Percentiles rank a stretch among this genome's conserved stretches.
phyloP scores from a whole-genome alignment of 2,113 vertebrate genomes.

The Oreocharis arfaki region DNA sequence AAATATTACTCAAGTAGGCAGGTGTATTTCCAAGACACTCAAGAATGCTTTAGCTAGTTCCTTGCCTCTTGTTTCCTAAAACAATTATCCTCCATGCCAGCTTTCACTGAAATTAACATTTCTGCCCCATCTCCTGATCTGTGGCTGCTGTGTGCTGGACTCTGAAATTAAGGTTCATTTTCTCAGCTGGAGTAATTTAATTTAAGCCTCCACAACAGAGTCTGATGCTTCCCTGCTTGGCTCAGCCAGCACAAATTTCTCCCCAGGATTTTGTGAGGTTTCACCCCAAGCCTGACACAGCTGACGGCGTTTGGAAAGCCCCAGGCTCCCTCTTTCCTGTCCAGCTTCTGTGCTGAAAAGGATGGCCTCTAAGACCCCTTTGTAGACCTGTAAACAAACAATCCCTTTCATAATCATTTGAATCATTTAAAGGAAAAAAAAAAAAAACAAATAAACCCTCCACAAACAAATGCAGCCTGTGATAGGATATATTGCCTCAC shows the following conservation, averaged over 20 bases:
- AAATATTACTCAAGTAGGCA: not conserved
- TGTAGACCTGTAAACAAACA: slow-evolving; percentile 50
- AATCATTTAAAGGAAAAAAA: not conserved
- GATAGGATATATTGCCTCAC: slow-evolving; percentile 4
- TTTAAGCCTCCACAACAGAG: not conserved
- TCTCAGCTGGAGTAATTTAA: not conserved
- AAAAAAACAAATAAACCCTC: no score
- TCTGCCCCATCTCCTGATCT: not conserved
- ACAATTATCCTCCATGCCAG: not conserved
- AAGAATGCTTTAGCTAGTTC: not conserved
- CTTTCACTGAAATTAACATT: not conserved
- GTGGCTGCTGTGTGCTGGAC: not conserved
- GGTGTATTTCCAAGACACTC: not conserved
- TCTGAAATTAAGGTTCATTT: not conserved
- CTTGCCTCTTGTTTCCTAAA: not conserved
- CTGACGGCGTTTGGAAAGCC: slow-evolving; percentile 31
- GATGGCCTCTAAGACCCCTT: slow-evolving; percentile 33
- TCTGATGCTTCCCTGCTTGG: not conserved
- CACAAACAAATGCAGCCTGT: slow-evolving; percentile 15
- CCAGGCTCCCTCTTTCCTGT: slow-evolving; percentile 15
- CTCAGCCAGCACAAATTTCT: not conserved
- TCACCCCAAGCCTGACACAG: not conserved
- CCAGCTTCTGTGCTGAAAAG: slow-evolving; percentile 41
- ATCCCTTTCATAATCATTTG: slow-evolving; percentile 30
- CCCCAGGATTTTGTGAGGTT: slow-evolving; percentile 13